Conservation (phyloP, 2,888 invertebrate species). For the Parthenolecanium corni region DNA sequence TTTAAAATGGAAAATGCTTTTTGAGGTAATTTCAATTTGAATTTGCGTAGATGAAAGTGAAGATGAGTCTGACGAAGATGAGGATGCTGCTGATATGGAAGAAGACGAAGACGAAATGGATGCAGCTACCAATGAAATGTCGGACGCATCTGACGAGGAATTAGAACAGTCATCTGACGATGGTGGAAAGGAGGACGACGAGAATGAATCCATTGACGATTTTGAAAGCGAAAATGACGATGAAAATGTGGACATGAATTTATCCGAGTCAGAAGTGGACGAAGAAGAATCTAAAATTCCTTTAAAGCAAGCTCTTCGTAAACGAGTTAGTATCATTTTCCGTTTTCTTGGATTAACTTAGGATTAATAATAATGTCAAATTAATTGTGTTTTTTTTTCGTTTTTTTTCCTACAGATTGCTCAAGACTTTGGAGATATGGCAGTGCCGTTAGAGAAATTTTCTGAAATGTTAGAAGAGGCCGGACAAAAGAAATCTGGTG, state of each 20-base stretch:
- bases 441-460: constrained; percentile 81
- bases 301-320: constrained; percentile 3
- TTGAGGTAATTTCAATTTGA: no score
- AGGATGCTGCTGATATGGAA: constrained; percentile 9
- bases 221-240: constrained; percentile 23
- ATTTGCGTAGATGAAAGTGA: constrained; percentile 32
- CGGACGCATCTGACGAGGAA: constrained; percentile 10
- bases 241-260: constrained; percentile 18
- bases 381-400: constrained; percentile 32
- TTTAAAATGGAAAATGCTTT: no score
- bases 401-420: neutral
- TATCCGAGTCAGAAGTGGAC: constrained; percentile 1
- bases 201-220: constrained; percentile 5
- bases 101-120: constrained; percentile 7
- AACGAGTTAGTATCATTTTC: neutral
- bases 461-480: constrained; percentile 76
- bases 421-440: constrained; percentile 42
- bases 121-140: neutral
- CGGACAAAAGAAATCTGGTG: constrained; percentile 53
- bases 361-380: neutral
- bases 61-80: constrained; percentile 30
- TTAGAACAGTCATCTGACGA: neutral
- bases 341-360: neutral
- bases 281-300: constrained; percentile 1
- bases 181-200: neutral